Conservation (phyloP, 2,888 invertebrate species). For the Cheilosia impressa region DNA sequence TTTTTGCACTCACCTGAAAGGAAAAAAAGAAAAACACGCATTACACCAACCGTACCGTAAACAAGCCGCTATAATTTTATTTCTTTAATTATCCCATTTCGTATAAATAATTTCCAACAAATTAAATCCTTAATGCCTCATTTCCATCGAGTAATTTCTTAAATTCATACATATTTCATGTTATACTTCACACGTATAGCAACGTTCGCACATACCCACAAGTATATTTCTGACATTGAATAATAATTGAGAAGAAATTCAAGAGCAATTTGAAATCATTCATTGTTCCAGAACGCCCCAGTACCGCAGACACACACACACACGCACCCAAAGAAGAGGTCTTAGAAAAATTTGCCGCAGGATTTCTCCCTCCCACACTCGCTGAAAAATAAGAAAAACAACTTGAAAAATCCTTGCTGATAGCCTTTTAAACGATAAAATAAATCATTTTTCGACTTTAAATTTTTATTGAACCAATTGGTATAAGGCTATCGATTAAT, state of each 20-base stretch:
- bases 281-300: constrained; percentile 44
- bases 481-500: constrained; percentile 54
- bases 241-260: constrained; percentile 56
- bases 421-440: constrained; percentile 71
- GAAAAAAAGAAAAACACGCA: too few species aligned
- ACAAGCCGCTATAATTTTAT: too few species aligned
- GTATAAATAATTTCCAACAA: constrained; percentile 23
- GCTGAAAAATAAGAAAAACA: constrained; percentile 5
- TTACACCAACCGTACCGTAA: too few species aligned
- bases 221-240: constrained; percentile 18
- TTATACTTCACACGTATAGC: not conserved
- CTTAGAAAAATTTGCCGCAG: constrained; percentile 22
- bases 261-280: constrained; percentile 58
- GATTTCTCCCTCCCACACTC: not conserved
- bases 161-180: constrained; percentile 13
- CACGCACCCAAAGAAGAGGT: constrained; percentile 12
- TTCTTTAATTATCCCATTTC: not conserved
- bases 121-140: constrained; percentile 17
- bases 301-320: not conserved
- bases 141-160: constrained; percentile 11
- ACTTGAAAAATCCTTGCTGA: constrained; percentile 37
- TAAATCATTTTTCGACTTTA: constrained; percentile 79
- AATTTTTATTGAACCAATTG: constrained; percentile 78
- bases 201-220: not conserved
- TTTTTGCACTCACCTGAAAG: too few species aligned